Evolutionary conservation across 2,797 vertebrate species (phyloP), one percentile per base, ranked within the genome.

Genomic region (Halcyon smyrnensis): DNA sequence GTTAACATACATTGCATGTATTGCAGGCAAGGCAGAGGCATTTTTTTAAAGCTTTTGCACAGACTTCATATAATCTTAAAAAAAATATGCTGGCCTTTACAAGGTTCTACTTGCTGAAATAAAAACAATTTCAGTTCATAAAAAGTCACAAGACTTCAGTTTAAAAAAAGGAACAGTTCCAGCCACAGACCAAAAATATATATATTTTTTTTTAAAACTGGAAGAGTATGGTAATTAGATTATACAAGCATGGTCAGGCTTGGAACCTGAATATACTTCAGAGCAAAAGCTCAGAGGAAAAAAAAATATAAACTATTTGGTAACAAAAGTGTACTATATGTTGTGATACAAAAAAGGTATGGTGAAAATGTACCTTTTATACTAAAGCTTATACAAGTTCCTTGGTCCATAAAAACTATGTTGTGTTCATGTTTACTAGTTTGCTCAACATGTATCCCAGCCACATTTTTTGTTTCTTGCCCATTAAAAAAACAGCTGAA

Each of bases 31-130:
- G 99, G 99, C 99, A 99, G 99, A 99, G 99, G 99, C 99, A 98
- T 99, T 99, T 99, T 48, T 99, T 99, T 99, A 99, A 99, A 99
- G 99, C 99, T 99, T 99, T 99, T 99, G 99, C 98, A 99, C 99
- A 99, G 98, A 99, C 99, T 99, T 99, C 98, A 99, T 99, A 99
- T 99, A 99, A 99, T 99, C 98, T 98, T 98, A 98, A 98, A 99
- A 98, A 99, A 99, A 99, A 99, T 97, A 99, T 89, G 97, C 95
- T 98, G 98, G 98, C 98, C 98, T 99, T 99, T 98, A 98, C 98
- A 99, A 99, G 98, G 98, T 99, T 98, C 98, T 98, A 98, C 98
- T 98, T 97, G 98, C 96, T 97, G 97, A 98, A 98, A 98, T 98
- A 97, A 97, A 98, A 98, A 98, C 96, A 97, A 98, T 97, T 98